Conservation (phyloP, 2,113 vertebrate species). For the Mesoclemmys tuberculata region DNA sequence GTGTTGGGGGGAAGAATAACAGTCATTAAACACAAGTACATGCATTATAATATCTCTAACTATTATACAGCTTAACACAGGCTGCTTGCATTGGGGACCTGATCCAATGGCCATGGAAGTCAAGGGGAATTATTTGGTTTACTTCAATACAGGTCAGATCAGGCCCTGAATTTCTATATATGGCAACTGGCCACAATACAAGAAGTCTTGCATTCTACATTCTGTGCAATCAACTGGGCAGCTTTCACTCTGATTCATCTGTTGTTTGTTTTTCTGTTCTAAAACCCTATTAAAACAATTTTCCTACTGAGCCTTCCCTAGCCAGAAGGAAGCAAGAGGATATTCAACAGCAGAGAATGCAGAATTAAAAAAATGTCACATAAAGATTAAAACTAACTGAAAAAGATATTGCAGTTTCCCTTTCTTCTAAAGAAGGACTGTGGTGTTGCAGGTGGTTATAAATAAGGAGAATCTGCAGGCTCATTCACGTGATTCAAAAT, state of each 20-base stretch:
- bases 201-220: rapidly evolving
- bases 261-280: background rate
- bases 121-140: background rate
- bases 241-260: background rate
- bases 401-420: background rate
- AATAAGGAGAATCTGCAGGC: background rate
- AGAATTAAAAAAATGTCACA: background rate
- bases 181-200: rapidly evolving
- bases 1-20: background rate
- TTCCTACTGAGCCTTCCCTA: background rate
- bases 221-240: background rate
- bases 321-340: background rate
- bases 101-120: background rate
- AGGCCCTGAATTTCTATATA: background rate
- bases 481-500: background rate
- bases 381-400: background rate
- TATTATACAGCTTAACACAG: background rate
- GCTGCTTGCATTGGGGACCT: rapidly evolving
- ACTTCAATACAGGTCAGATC: background rate
- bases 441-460: background rate
- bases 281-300: background rate
- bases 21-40: background rate
- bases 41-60: background rate
- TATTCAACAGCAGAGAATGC: background rate
- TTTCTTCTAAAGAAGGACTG: background rate